Conservation (phyloP, 2,797 vertebrate genomes). For the Bradypodion pumilum region DNA sequence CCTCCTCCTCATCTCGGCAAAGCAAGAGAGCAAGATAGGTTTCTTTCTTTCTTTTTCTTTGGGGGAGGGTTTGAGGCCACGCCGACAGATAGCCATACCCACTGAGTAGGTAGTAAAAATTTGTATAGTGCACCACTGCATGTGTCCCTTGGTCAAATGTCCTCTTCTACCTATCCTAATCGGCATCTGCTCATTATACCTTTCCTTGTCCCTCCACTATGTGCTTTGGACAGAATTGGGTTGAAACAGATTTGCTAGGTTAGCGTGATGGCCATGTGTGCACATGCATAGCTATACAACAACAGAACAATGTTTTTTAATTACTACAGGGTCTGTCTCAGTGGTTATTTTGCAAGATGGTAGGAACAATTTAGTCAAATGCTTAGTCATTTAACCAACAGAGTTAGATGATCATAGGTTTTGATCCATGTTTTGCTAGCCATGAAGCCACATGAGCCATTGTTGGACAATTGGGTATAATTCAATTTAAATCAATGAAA, state of each 20-base stretch:
- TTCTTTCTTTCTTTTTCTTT: too few species aligned
- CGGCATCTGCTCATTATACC: not conserved
- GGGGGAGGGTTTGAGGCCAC: too few species aligned
- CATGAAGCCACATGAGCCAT: slow-evolving; percentile 32
- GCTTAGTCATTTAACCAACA: slow-evolving; percentile 52
- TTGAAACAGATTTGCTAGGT: not conserved
- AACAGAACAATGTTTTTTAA: slow-evolving; percentile 47
- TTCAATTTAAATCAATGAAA: slow-evolving; percentile 14
- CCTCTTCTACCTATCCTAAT: not conserved
- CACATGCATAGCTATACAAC: not conserved
- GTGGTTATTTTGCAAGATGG: slow-evolving; percentile 45
- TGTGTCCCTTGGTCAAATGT: not conserved
- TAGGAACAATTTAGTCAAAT: slow-evolving; percentile 34
- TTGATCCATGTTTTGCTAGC: slow-evolving; percentile 6
- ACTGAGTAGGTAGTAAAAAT: too few species aligned
- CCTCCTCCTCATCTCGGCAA: too few species aligned
- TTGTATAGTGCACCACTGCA: too few species aligned
- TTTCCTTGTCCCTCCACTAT: too few species aligned
- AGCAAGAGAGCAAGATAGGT: too few species aligned
- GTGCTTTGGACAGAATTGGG: too few species aligned
- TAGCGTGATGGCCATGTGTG: too few species aligned
- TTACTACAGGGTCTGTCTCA: slow-evolving; percentile 59
- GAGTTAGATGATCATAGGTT: slow-evolving; percentile 17
- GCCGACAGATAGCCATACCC: too few species aligned
- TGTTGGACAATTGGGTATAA: slow-evolving; percentile 26